Conservation (phyloP, 2,888 invertebrate species). For the Polietes domitor region DNA sequence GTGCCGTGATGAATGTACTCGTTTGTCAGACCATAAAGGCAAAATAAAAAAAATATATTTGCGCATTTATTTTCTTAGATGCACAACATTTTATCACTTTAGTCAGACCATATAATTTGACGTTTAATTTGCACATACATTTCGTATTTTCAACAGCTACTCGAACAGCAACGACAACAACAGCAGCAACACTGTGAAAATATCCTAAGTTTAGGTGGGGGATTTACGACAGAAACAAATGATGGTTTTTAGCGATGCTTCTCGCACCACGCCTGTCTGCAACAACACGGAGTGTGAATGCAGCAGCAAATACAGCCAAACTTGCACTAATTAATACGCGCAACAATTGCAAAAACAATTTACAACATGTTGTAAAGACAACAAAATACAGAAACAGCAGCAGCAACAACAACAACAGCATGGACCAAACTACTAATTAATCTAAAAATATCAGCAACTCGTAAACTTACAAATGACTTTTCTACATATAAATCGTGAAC, state of each 20-base stretch:
- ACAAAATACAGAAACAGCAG: not conserved
- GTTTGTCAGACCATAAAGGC: not conserved
- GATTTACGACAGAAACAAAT: conserved; percentile 51
- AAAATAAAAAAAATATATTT: conserved; percentile 38
- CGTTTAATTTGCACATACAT: conserved; percentile 75
- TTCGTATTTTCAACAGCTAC: conserved; percentile 17
- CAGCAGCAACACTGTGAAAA: conserved; percentile 22
- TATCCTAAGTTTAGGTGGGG: conserved; percentile 46
- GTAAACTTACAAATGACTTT: conserved; percentile 37
- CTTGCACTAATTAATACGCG: conserved; percentile 72
- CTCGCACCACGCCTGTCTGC: conserved; percentile 45
- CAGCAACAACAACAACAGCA: not conserved
- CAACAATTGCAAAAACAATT: conserved; percentile 76
- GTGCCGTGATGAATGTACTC: too few species aligned
- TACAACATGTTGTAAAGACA: conserved; percentile 67
- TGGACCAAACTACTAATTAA: conserved; percentile 57
- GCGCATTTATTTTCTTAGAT: conserved; percentile 62
- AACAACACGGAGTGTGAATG: conserved; percentile 77
- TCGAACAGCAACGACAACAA: not conserved
- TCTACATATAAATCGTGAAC: not conserved
- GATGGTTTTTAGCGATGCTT: not conserved
- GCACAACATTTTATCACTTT: conserved; percentile 77
- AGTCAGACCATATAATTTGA: conserved; percentile 80
- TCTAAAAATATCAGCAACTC: conserved; percentile 54
- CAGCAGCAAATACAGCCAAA: conserved; percentile 31